Conservation (phyloP, 2,797 vertebrate genomes). For the Perdix hodgsoniae region DNA sequence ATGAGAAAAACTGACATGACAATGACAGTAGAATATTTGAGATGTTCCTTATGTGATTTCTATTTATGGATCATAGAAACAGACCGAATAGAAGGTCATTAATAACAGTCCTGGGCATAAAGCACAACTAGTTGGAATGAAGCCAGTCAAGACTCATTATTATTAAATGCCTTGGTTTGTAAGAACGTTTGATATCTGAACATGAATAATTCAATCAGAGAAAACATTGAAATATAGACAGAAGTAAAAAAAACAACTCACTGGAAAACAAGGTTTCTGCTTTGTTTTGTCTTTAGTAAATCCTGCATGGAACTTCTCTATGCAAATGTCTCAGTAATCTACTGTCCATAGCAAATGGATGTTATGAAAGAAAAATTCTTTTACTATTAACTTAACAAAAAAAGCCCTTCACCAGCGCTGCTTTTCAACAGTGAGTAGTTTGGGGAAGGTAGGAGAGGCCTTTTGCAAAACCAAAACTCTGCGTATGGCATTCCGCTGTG, state of each 20-base stretch:
- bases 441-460: neutral
- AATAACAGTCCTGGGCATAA: neutral
- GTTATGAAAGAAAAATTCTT: neutral
- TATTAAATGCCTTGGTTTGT: slow-evolving; percentile 10
- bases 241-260: neutral
- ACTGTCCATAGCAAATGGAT: slow-evolving; percentile 6
- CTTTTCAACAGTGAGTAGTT: neutral
- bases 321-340: neutral
- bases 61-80: slow-evolving; percentile 14
- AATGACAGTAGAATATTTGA: neutral
- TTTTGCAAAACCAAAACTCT: neutral
- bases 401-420: neutral
- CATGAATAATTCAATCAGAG: slow-evolving; percentile 17
- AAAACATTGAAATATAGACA: neutral
- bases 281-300: slow-evolving; percentile 16
- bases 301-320: neutral
- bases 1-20: neutral
- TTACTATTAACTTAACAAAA: neutral
- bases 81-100: neutral
- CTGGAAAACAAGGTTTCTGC: neutral
- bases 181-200: slow-evolving; percentile 17
- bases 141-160: slow-evolving; percentile 22
- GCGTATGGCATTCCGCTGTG: neutral
- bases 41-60: slow-evolving; percentile 21
- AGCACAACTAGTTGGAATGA: slow-evolving; percentile 27